Conservation (phyloP, 2,113 vertebrate genomes). For the Dicrurus megarhynchus region DNA sequence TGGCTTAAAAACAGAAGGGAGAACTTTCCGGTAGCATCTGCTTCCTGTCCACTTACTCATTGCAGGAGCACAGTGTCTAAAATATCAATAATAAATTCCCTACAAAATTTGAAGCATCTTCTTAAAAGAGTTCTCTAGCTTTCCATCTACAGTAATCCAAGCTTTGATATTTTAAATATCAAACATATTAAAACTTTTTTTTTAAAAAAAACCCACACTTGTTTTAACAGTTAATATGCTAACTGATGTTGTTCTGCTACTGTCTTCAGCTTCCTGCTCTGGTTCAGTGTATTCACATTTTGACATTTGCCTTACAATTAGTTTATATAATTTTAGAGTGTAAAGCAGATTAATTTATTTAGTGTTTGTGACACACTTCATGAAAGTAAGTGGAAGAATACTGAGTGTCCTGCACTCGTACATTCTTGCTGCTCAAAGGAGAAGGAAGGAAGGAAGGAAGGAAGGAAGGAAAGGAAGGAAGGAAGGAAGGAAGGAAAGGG, state of each 20-base stretch:
- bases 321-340: not conserved
- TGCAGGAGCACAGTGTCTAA: not conserved
- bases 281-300: not conserved
- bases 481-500: no score
- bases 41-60: not conserved
- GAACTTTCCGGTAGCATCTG: not conserved
- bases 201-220: no score
- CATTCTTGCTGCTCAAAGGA: not conserved
- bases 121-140: not conserved
- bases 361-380: not conserved
- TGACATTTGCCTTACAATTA: not conserved
- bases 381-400: not conserved
- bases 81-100: not conserved
- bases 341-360: not conserved
- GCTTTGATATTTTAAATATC: not conserved
- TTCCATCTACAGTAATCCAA: not conserved
- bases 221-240: not conserved
- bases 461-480: not conserved
- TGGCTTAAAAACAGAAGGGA: not conserved
- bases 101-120: not conserved
- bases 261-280: not conserved
- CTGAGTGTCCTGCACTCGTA: not conserved
- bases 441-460: no score
- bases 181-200: not conserved
- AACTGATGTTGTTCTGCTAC: not conserved